Evolutionary conservation across 2,113 vertebrate genomes (phyloP).

Genomic region (Oreotrochilus melanogaster): DNA sequence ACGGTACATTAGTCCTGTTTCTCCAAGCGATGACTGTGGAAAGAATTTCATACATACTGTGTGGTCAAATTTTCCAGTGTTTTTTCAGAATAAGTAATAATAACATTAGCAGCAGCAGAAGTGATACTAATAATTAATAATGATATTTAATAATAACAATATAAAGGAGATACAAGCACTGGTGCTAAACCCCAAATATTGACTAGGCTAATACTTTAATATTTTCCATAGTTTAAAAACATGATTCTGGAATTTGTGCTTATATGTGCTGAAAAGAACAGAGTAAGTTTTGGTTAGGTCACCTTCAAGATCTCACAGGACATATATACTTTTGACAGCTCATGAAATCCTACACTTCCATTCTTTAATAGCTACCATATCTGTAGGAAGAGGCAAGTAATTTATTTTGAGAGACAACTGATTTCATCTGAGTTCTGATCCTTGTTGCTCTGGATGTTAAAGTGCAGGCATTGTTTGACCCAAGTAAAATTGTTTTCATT

Average conservation of each 20-base stretch:
- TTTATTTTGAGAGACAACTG: conserved; percentile 41
- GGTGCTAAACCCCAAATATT: not conserved
- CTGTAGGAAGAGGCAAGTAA: conserved; percentile 1
- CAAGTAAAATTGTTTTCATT: not conserved
- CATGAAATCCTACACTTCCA: conserved; percentile 12
- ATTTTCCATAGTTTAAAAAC: not conserved
- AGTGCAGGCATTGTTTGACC: conserved; percentile 37
- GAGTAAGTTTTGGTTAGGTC: not conserved
- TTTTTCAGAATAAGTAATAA: not conserved
- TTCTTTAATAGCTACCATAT: not conserved
- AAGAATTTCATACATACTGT: not conserved
- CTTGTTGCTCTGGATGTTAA: conserved; percentile 28
- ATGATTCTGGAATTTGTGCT: not conserved
- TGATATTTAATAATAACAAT: too few relatives aligned
- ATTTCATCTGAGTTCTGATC: not conserved
- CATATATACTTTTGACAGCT: not conserved
- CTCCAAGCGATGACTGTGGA: not conserved
- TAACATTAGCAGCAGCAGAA: not conserved
- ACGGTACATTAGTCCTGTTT: not conserved
- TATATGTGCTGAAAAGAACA: not conserved
- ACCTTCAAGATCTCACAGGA: not conserved
- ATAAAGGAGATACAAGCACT: not conserved
- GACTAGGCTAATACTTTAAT: not conserved
- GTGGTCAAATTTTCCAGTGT: not conserved
- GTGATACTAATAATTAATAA: not conserved